Percentiles rank a stretch among this genome's conserved stretches.
phyloP scores from a whole-genome alignment of 2,888 invertebrate species.

The Auanema sp. region DNA sequence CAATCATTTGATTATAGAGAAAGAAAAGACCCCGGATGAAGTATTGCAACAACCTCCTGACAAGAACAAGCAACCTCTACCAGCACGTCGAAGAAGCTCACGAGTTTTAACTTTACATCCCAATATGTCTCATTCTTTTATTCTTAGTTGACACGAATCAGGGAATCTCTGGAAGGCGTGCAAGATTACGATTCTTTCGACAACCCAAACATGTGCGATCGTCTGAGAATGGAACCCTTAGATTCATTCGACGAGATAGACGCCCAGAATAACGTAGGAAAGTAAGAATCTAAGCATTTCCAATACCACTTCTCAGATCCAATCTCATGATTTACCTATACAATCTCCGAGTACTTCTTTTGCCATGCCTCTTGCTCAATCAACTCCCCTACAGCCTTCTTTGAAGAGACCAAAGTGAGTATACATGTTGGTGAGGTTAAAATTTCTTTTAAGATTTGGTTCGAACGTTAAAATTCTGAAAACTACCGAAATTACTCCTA shows the following conservation, averaged over 20 bases:
- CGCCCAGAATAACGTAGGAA: no score
- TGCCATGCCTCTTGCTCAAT: not conserved
- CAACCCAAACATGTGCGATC: no score
- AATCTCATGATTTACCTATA: not conserved
- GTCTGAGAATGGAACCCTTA: no score
- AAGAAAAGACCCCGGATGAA: not conserved
- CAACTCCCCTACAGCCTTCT: not conserved
- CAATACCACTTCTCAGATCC: not conserved
- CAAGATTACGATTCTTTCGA: no score
- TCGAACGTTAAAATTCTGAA: slow-evolving; percentile 50
- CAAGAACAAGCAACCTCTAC: not conserved
- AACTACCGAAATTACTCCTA: slow-evolving; percentile 49
- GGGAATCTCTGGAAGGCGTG: no score
- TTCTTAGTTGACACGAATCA: no score
- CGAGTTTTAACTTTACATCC: not conserved
- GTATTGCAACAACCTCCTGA: not conserved
- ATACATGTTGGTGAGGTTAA: slow-evolving; percentile 6
- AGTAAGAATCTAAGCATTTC: not conserved
- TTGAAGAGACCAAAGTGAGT: no score
- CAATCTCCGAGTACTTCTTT: not conserved
- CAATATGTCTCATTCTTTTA: no score
- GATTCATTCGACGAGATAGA: no score
- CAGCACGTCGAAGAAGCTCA: not conserved
- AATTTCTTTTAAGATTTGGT: slow-evolving; percentile 23
- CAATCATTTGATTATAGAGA: no score